Base-by-base conservation (phyloP, 2,797 vertebrate species). In the Phrynocephalus vlangalii region DNA sequence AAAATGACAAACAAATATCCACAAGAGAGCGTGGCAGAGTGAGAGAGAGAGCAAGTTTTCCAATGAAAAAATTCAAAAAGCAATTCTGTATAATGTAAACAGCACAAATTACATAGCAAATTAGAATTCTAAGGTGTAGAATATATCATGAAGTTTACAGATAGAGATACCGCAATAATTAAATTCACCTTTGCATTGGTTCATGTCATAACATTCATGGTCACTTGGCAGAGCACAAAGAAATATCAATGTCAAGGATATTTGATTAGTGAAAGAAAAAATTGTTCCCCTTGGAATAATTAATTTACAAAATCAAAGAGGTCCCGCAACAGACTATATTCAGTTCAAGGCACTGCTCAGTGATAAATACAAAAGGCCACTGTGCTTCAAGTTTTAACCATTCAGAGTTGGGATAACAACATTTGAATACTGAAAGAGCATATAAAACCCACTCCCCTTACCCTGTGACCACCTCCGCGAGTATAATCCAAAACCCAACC, bases 21-120 rank as follows among this genome's bases (percentile, higher is more conserved):
- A 63, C 10, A 56, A 63, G 60, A 63, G 60, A 75, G 9, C 52
- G 38, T 18, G 81, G 6, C 10, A 90, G 1, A 86, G 84, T 91
- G 24, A 48, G 82, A 3, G 28, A n/a, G 1, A 5, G 9, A 66
- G 91, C 15, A 77, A 28, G 22, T 38, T 48, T 28, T 33, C 28
- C 24, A 38, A 11, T 18, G n/a, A 71, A 83, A 4, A 83, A 72
- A 30, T 22, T 52, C 28, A 44, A 72, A 83, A 72, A 15, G 5
- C 20, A 79, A 26, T 79, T 86, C 26, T 80, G 13, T 24, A 79
- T 48, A 63, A 24, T 79, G 10, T 50, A 68, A 70, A 38, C n/a
- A 30, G 6, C 13, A 75, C 48, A 26, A 7, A 18, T 82, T 28
- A 30, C 33, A 76, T 30, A 52, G 48, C 48, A 78, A 79, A 79